These are phyloP conservation scores for Trichechus manatus DNA, from an alignment of 2,113 vertebrate genomes.

Conservation along the genomic window DNA sequence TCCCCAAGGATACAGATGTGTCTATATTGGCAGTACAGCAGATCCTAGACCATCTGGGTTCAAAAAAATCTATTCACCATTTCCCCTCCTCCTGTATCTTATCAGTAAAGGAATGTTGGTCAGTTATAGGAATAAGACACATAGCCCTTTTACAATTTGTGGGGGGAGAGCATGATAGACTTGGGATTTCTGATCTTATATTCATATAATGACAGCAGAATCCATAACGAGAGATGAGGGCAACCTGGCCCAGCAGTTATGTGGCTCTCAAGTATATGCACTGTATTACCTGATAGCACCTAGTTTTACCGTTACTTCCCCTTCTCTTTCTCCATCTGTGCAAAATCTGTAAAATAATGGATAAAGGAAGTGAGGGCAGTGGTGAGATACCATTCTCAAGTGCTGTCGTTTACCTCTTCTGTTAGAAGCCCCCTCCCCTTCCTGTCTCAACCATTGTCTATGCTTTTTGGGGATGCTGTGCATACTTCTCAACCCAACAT, in stretches of 20 bases:
- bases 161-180: neutral
- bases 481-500: neutral
- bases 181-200: neutral
- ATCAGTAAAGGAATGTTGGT: neutral
- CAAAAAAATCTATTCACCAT: neutral
- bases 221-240: neutral
- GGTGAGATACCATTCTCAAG: neutral
- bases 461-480: neutral
- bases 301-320: neutral
- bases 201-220: neutral
- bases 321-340: neutral
- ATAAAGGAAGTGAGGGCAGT: neutral
- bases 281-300: neutral
- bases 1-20: neutral
- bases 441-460: neutral
- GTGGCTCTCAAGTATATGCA: neutral
- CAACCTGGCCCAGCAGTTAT: neutral
- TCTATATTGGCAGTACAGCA: neutral
- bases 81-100: neutral
- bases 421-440: neutral
- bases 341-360: neutral
- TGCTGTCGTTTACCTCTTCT: neutral
- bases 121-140: neutral
- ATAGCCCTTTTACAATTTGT: neutral
- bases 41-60: neutral